Percentiles rank a stretch among this genome's conserved stretches.
These are phyloP conservation scores for Colaptes auratus DNA, from an alignment of 2,113 vertebrate genomes.

Conservation along the genomic window DNA sequence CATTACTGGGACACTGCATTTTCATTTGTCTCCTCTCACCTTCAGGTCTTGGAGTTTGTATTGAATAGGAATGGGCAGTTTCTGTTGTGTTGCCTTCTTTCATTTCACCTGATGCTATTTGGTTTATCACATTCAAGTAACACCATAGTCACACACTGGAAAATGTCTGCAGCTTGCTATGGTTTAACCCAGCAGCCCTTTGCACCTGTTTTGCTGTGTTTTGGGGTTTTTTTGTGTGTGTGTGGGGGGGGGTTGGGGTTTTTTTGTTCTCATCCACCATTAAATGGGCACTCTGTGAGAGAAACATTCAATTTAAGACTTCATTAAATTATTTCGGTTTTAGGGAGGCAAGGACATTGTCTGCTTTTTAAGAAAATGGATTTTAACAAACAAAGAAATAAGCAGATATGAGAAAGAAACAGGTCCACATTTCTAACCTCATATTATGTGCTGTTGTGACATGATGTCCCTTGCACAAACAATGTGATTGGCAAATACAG, in stretches of 20 bases:
- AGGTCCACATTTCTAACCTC: neutral
- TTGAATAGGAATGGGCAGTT: neutral
- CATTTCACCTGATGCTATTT: neutral
- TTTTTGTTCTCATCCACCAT: neutral
- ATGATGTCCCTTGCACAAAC: neutral
- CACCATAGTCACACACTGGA: neutral
- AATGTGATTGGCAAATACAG: accelerated
- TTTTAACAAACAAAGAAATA: neutral
- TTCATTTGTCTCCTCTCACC: neutral
- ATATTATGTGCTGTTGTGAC: neutral
- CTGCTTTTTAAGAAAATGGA: neutral
- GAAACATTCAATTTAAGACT: neutral
- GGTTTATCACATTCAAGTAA: neutral
- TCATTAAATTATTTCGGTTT: neutral
- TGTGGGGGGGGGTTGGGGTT: too few species aligned
- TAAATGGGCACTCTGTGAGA: neutral
- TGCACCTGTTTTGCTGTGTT: neutral
- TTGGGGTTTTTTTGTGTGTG: too few species aligned
- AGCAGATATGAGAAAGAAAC: neutral
- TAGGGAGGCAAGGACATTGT: neutral
- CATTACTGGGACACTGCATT: neutral
- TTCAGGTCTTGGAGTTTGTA: neutral
- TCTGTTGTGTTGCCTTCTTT: neutral
- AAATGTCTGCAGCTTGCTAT: neutral
- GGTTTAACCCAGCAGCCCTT: neutral